Base-by-base conservation (phyloP, 2,888 invertebrate genomes). In the Tinea trinotella region DNA sequence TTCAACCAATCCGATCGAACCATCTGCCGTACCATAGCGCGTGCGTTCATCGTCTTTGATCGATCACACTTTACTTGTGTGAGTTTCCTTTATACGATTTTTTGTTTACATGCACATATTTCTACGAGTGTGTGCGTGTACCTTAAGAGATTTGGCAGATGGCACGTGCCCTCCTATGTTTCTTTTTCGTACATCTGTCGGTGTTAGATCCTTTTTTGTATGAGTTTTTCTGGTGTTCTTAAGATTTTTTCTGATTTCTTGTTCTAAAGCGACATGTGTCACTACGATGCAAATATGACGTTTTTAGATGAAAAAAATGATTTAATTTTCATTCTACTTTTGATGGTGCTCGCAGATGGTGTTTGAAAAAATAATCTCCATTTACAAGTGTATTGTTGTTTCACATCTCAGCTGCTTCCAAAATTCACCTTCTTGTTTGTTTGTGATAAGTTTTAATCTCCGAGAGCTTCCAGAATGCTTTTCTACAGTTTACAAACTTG, bases 121-220 rank as follows among this genome's bases (percentile, higher is more conserved):
- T 67, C 61, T 64, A 35, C 40, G 46, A 62, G 60, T 75, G 76
- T 81, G 71, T 70, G 70, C 62, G 68, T 62, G 63, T 69, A 71
- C 68, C 80, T 80, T 72, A 66, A 65, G 70, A 77, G 82, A 82
- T 84, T 85, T 84, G 80, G 84, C 84, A 85, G 84, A 85, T 83
- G 84, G 84, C 84, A 84, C 84, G 84, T 82, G 84, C 84, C 76
- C 57, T 54, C 57, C 64, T 63, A 66, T 64, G 72, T 71, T 78
- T 75, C 76, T 80, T 79, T 30, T 76, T 64, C 67, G 71, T 77
- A 71, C 84, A 85, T 82, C 84, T 85, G 84, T 76, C 84, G 80
- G 62, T 71, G 63, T 76, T 76, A 68, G 61, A 62, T 63, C 65
- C 66, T 71, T 82, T 83, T 76, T 70, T 64, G 60, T 56, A 17